phyloP scores from a whole-genome alignment of 2,888 invertebrate species.

The Campoplex capitator region DNA sequence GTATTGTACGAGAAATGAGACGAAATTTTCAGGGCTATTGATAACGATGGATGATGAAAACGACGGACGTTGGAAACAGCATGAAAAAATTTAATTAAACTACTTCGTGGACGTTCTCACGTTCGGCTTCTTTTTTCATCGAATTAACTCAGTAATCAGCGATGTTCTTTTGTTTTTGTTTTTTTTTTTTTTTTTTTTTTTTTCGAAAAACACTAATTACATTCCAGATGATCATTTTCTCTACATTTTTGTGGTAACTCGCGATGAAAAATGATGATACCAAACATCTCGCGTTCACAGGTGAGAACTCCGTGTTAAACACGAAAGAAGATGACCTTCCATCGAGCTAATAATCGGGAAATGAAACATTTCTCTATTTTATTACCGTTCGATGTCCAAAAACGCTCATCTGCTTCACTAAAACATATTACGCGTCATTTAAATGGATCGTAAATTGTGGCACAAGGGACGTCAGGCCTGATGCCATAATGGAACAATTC shows the following conservation, averaged over 20 bases:
- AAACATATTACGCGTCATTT: not conserved
- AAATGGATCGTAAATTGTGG: not conserved
- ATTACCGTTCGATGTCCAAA: constrained; percentile 12
- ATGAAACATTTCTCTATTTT: constrained; percentile 12
- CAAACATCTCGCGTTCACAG: not conserved
- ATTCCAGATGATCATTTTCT: not conserved
- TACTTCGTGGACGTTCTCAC: not conserved
- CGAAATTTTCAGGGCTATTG: not conserved
- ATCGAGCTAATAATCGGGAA: constrained; percentile 2
- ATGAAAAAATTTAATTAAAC: not conserved
- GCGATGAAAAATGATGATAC: not conserved
- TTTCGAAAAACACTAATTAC: not conserved
- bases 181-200: not conserved
- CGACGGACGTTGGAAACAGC: not conserved
- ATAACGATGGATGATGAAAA: not conserved
- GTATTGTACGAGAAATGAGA: not conserved
- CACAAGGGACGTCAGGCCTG: constrained; percentile 8
- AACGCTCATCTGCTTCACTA: not conserved
- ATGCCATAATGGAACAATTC: not conserved
- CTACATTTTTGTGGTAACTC: not conserved
- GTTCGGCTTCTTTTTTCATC: not conserved
- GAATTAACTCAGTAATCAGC: not conserved
- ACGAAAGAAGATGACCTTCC: constrained; percentile 28
- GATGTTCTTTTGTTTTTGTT: not conserved
- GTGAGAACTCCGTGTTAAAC: not conserved